Evolutionary conservation across 2,888 invertebrate genomes (phyloP).

Genomic region (Phania funesta): DNA sequence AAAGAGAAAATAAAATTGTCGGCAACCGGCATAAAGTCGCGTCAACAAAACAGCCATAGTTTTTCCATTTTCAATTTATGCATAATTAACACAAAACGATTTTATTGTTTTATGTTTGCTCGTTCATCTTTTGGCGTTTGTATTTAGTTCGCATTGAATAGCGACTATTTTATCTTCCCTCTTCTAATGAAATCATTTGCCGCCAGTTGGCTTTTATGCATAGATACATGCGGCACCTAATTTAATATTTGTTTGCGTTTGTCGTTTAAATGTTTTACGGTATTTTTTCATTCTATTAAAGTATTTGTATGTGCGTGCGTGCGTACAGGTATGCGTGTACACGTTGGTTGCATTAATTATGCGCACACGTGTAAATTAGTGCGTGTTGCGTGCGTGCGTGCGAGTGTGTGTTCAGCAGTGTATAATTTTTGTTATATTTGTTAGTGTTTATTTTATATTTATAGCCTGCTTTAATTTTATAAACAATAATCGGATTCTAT

Average conservation of each 20-base stretch:
- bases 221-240: conserved; percentile 35
- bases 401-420: neutral
- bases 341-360: conserved; percentile 44
- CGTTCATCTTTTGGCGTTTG: conserved; percentile 33
- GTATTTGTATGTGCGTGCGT: neutral
- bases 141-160: conserved; percentile 55
- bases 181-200: conserved; percentile 48
- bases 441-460: conserved; percentile 7
- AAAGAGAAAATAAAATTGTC: neutral
- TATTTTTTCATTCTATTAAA: neutral
- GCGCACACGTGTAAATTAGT: conserved; percentile 50
- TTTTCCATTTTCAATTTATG: conserved; percentile 44
- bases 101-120: conserved; percentile 1
- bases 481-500: conserved; percentile 61
- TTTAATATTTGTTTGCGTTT: conserved; percentile 29
- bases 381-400: neutral
- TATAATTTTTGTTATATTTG: conserved; percentile 4
- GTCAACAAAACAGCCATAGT: neutral
- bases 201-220: conserved; percentile 44
- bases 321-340: neutral
- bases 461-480: conserved; percentile 29
- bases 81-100: conserved; percentile 47
- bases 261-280: conserved; percentile 32
- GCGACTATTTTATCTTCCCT: conserved; percentile 17
- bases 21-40: neutral